Percentiles rank a stretch among this genome's conserved stretches.
These are phyloP conservation scores for Zalophus californianus DNA, from an alignment of 2,797 vertebrate species.

Conservation along the genomic window DNA sequence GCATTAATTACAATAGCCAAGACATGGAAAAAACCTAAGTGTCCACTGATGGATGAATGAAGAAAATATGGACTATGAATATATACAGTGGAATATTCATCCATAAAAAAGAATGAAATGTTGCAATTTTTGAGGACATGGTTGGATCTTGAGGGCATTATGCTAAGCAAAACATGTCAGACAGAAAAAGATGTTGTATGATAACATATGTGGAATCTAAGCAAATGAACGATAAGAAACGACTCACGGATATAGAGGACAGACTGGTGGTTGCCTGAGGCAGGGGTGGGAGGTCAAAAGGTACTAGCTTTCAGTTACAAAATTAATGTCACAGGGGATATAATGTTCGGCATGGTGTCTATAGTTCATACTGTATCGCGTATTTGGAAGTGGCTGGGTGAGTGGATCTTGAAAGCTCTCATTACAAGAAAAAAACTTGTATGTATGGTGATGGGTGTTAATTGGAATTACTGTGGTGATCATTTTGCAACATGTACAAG, in stretches of 20 bases:
- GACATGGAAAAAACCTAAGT: background rate
- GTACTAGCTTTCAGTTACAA: background rate
- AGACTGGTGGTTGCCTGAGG: background rate
- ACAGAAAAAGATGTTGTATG: background rate
- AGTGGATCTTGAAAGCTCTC: background rate
- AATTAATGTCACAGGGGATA: background rate
- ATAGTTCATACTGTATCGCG: background rate
- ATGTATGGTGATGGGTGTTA: background rate
- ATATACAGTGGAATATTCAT: background rate
- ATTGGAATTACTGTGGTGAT: background rate
- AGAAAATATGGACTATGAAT: background rate
- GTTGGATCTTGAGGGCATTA: background rate
- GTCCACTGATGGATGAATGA: background rate
- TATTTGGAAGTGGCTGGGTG: background rate
- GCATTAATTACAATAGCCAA: background rate
- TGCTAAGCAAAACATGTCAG: background rate
- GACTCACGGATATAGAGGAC: background rate
- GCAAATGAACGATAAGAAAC: background rate
- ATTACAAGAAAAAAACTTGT: background rate
- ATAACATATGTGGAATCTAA: background rate
- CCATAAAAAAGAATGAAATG: background rate
- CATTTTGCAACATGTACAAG: background rate
- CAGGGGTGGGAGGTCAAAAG: background rate
- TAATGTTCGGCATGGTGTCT: background rate
- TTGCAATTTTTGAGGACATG: background rate